Conservation (phyloP, 2,113 vertebrate species). For the Pangasianodon hypophthalmus region DNA sequence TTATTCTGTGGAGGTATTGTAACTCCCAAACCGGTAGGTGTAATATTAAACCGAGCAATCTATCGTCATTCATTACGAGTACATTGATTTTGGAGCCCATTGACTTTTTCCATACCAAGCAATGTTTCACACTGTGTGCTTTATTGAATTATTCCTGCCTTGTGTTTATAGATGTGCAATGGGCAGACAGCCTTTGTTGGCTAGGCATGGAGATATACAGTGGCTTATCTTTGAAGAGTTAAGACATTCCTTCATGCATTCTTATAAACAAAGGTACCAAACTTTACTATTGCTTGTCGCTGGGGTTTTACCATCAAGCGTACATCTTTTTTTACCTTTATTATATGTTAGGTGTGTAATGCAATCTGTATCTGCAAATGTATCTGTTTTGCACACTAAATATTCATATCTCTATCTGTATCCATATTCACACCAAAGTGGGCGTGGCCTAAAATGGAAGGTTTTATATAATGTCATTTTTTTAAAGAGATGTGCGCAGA, state of each 20-base stretch:
- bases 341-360: no score
- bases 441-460: background rate
- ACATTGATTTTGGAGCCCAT: slow-evolving; percentile 85
- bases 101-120: slow-evolving; percentile 73
- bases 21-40: slow-evolving; percentile 82
- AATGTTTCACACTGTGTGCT: slow-evolving; percentile 57
- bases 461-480: background rate
- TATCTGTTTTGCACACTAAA: background rate
- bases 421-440: background rate
- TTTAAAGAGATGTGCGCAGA: background rate
- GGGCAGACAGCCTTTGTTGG: background rate
- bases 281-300: background rate
- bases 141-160: slow-evolving; percentile 47
- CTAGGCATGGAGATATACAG: background rate
- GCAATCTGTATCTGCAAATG: background rate
- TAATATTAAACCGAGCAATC: slow-evolving; percentile 91
- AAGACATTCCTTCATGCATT: background rate
- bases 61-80: slow-evolving; percentile 86
- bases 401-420: background rate
- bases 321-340: background rate
- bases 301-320: background rate
- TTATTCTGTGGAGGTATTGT: slow-evolving; percentile 87
- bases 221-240: background rate
- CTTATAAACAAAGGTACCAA: background rate
- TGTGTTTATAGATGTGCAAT: slow-evolving; percentile 49